These are phyloP conservation scores for Eilema griseolum DNA, from an alignment of 2,888 invertebrate genomes.

Conservation along the genomic window DNA sequence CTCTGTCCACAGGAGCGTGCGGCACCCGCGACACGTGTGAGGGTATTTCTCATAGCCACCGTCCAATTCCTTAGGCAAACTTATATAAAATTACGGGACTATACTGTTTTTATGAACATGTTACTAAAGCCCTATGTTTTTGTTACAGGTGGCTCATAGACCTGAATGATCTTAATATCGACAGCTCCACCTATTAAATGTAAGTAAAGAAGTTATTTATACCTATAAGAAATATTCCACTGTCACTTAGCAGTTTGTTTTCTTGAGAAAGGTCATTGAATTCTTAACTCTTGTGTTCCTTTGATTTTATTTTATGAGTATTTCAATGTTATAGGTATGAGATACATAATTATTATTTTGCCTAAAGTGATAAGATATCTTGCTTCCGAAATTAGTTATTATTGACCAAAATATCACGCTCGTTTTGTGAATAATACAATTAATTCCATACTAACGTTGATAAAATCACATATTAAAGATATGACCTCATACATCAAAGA, in stretches of 20 bases:
- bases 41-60: slow-evolving; percentile 55
- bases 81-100: slow-evolving; percentile 6
- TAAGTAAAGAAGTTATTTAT: slow-evolving; percentile 66
- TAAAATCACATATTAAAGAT: slow-evolving; percentile 36
- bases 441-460: slow-evolving; percentile 38
- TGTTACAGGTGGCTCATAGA: slow-evolving; percentile 78
- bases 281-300: slow-evolving; percentile 46
- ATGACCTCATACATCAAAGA: slow-evolving; percentile 27
- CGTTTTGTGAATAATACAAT: slow-evolving; percentile 49
- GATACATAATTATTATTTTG: slow-evolving; percentile 21
- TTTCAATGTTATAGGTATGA: slow-evolving; percentile 32
- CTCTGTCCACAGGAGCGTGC: slow-evolving; percentile 55
- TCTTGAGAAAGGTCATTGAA: slow-evolving; percentile 57
- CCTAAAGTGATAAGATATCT: slow-evolving; percentile 58
- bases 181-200: slow-evolving; percentile 78
- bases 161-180: slow-evolving; percentile 79
- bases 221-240: slow-evolving; percentile 54
- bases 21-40: slow-evolving; percentile 66
- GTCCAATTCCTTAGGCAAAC: slow-evolving; percentile 28
- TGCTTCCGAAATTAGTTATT: slow-evolving; percentile 63
- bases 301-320: slow-evolving; percentile 34
- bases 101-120: slow-evolving; percentile 57
- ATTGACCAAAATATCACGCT: slow-evolving; percentile 62
- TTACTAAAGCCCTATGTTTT: slow-evolving; percentile 62
- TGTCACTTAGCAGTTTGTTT: slow-evolving; percentile 53